Base-by-base conservation (phyloP, 2,888 invertebrate genomes). In the Pachycephus smyrnensis region DNA sequence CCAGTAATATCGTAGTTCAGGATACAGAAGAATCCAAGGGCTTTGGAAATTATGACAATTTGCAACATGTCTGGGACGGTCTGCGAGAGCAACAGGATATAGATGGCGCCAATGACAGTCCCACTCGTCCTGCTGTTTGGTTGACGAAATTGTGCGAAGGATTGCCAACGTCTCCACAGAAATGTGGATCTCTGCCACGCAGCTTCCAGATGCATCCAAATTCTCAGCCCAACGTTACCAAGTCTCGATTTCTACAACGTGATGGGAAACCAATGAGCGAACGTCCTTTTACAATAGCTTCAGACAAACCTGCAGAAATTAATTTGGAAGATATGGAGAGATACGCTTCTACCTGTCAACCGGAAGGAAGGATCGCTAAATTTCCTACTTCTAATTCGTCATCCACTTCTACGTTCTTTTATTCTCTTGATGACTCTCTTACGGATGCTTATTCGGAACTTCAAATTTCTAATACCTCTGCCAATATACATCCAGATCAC, bases 181-280 rank as follows among this genome's bases (percentile, higher is more conserved):
- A 96, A 89, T 95, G 96, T 23, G 96, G 96, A 33, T 96, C 96
- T 0, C 90, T 96, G 77, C 96, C 96, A 0, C 93, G 96, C 84
- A 96, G 96, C 86, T 96, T 96, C 86, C 96, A 96, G 91, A 93
- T 95, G 37, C 92, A 93, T 73, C 93, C 94, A 3, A 93, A 93
- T 84, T 93, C 92, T 76, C 93, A 92, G 83, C 93, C 93, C 89
- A 92, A 92, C 80, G 92, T 87, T 88, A 88, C 89, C 68, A 89
- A 91, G 80, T 87, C 88, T 4, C 85, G 89, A 1, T 94, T 94
- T 85, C 87, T 94, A 12, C 94, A 94, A 77, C 92, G 94, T 85
- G 94, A 94, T 75, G 94, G 94, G 0, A 94, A 94, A 88, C 93
- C 94, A 0, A 92, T 94, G 92, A 93, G 92, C 9, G 95, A 95